Evolutionary conservation across 2,888 invertebrate genomes (phyloP).

Genomic region (Calliphora vomitoria): DNA sequence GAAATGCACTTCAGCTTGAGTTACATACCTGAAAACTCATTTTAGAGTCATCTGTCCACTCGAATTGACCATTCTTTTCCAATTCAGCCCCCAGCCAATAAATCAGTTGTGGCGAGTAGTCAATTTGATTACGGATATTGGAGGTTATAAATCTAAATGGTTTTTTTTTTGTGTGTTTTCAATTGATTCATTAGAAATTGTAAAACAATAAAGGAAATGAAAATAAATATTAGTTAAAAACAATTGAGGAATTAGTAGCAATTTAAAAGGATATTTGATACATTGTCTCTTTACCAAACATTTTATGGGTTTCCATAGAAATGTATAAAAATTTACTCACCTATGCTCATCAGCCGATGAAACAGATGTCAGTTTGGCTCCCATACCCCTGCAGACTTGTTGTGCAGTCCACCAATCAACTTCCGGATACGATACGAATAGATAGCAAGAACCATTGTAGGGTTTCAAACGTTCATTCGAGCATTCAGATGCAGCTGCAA

Average conservation of each 20-base stretch:
- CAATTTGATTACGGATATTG: constrained; percentile 88
- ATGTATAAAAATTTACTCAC: constrained; percentile 70
- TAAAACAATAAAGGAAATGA: not conserved
- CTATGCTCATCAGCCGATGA: constrained; percentile 89
- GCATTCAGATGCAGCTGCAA: constrained; percentile 88
- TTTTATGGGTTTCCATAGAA: too few relatives aligned
- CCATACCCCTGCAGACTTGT: constrained; percentile 89
- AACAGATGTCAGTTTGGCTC: constrained; percentile 89
- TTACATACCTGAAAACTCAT: constrained; percentile 86
- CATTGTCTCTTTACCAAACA: too few relatives aligned
- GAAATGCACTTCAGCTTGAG: constrained; percentile 34
- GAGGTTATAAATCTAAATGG: constrained; percentile 87
- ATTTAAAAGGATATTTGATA: too few relatives aligned
- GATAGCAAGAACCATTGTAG: constrained; percentile 90
- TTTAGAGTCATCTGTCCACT: constrained; percentile 89
- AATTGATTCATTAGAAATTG: constrained; percentile 25
- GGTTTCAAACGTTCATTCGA: constrained; percentile 89
- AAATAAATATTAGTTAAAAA: constrained; percentile 18
- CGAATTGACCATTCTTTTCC: constrained; percentile 85
- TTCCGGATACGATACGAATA: constrained; percentile 91
- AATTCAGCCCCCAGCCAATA: constrained; percentile 90
- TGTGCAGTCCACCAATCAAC: constrained; percentile 90
- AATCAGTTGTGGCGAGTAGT: constrained; percentile 89
- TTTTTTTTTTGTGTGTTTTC: constrained; percentile 10
- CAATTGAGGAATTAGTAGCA: constrained; percentile 11